Conservation (phyloP, 2,797 vertebrate species). For the Onychomys arenicola region DNA sequence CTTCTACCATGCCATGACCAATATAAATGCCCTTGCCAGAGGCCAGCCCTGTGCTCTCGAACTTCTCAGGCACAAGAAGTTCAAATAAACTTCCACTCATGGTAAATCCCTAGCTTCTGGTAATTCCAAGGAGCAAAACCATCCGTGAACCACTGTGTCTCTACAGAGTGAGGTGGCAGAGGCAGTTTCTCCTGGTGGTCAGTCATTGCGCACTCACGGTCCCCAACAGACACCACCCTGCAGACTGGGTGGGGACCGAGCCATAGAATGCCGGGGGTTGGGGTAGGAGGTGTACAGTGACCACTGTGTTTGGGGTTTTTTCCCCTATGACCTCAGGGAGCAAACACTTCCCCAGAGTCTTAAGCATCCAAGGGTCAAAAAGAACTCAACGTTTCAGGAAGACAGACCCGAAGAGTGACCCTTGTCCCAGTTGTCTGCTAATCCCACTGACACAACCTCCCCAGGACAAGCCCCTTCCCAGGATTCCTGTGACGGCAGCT, state of each 20-base stretch:
- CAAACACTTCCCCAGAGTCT: not conserved
- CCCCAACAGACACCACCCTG: not conserved
- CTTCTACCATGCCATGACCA: not conserved
- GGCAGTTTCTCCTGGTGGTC: not conserved
- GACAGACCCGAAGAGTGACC: not conserved
- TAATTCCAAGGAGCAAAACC: not conserved
- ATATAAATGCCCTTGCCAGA: not conserved
- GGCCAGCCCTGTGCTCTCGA: too few relatives aligned
- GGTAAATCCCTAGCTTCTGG: not conserved
- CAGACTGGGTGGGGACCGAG: not conserved
- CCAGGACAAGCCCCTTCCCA: not conserved
- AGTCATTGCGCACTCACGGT: not conserved
- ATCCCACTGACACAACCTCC: not conserved
- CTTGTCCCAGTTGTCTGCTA: not conserved
- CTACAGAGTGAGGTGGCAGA: not conserved
- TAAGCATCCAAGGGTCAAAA: not conserved
- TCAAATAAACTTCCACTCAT: not conserved
- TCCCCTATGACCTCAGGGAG: slow-evolving; percentile 11
- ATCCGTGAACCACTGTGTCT: not conserved
- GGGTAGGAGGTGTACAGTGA: not conserved
- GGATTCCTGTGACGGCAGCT: not conserved
- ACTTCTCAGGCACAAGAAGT: not conserved
- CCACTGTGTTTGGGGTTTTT: not conserved
- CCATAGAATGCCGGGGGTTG: rapidly evolving
- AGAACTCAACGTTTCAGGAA: not conserved